A percentile compares a stretch with the other conserved stretches of the same genome.
phyloP scores from a whole-genome alignment of 2,888 invertebrate species.

The Perithous albicinctus region DNA sequence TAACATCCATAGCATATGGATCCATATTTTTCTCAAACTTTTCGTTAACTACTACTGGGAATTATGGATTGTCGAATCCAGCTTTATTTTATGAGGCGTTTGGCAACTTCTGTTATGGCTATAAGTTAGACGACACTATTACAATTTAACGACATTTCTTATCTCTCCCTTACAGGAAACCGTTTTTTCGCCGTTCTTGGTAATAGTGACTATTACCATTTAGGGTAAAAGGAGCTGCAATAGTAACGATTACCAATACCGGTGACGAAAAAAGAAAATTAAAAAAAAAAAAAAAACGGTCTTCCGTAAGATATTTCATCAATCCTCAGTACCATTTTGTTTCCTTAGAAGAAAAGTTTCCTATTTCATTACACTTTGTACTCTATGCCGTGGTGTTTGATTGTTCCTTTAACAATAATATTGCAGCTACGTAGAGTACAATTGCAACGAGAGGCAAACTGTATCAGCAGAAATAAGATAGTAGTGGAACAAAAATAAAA shows the following conservation, averaged over 20 bases:
- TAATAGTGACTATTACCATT: not conserved
- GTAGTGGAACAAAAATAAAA: slow-evolving; percentile 7
- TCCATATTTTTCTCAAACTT: too few relatives aligned
- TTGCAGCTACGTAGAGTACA: not conserved
- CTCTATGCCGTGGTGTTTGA: not conserved
- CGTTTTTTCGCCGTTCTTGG: not conserved
- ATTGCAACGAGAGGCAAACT: not conserved
- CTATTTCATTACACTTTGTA: not conserved
- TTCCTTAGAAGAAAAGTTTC: not conserved
- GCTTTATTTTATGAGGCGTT: not conserved
- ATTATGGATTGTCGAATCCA: not conserved
- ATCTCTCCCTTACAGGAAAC: not conserved
- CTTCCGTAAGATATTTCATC: not conserved
- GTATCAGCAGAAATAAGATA: slow-evolving; percentile 21
- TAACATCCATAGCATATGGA: too few relatives aligned
- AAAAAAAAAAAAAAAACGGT: not conserved
- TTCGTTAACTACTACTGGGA: not conserved
- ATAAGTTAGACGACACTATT: not conserved
- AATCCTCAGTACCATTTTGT: not conserved
- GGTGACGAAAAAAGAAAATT: too few relatives aligned
- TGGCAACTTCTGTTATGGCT: not conserved
- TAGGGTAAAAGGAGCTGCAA: not conserved
- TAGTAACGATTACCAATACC: not conserved
- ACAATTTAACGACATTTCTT: not conserved
- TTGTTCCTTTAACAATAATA: slow-evolving; percentile 2